Percentiles rank a stretch among this genome's conserved stretches.
Evolutionary conservation across 2,888 invertebrate species (phyloP).

Genomic region (Rugalucina vietnamica): DNA sequence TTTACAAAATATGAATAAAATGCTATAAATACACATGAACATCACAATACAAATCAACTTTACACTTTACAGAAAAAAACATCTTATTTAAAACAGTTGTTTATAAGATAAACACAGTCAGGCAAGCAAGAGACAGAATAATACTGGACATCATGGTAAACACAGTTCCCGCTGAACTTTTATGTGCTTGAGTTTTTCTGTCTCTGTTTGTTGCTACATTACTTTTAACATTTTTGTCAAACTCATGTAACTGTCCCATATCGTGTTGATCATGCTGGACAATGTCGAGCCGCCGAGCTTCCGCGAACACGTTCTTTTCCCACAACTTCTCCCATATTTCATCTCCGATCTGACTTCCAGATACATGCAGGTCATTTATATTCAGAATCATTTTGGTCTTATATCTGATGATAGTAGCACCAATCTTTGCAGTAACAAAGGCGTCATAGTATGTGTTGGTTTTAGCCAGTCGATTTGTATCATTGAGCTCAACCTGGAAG

Average conservation of each 20-base stretch:
- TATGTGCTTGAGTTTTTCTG: not conserved
- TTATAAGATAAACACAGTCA: not conserved
- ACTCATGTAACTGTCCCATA: constrained; percentile 54
- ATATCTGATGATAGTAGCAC: constrained; percentile 52
- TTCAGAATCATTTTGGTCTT: constrained; percentile 56
- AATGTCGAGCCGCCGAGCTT: constrained; percentile 34
- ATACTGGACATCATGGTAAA: not conserved
- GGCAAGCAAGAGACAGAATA: not conserved
- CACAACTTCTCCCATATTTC: constrained; percentile 64
- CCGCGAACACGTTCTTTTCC: constrained; percentile 47
- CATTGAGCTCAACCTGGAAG: constrained; percentile 56
- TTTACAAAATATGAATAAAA: too few relatives aligned
- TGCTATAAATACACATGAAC: too few relatives aligned
- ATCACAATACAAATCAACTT: too few relatives aligned
- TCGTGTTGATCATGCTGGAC: constrained; percentile 9
- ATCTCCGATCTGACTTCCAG: constrained; percentile 59
- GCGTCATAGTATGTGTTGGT: constrained; percentile 56
- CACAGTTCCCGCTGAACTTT: not conserved
- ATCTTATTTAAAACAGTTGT: not conserved
- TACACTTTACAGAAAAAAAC: too few relatives aligned
- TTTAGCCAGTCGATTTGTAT: constrained; percentile 49
- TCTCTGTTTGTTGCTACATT: constrained; percentile 1
- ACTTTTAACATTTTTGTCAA: too few relatives aligned
- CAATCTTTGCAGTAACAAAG: constrained; percentile 55
- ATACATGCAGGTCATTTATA: constrained; percentile 41